Percentiles rank a stretch among this genome's conserved stretches.
Evolutionary conservation across 2,888 invertebrate species (phyloP).

Genomic region (Octodonta nipae): DNA sequence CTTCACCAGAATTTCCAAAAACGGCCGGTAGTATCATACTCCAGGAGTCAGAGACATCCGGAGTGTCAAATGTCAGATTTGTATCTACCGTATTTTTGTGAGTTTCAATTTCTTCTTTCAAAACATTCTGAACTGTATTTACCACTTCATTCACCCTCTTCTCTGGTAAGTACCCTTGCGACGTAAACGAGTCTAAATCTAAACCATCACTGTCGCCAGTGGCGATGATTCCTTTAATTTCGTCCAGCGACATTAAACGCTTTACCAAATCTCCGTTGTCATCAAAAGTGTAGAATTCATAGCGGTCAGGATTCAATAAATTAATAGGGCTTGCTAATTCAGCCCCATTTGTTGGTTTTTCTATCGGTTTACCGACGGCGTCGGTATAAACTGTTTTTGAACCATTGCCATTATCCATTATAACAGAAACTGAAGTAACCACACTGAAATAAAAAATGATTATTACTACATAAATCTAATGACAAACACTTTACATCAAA

Average conservation of each 20-base stretch:
- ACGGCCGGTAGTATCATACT: slow-evolving; percentile 69
- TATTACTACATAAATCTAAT: no score
- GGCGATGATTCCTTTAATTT: slow-evolving; percentile 74
- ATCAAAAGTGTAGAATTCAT: slow-evolving; percentile 78
- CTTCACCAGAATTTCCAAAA: slow-evolving; percentile 44
- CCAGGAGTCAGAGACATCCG: slow-evolving; percentile 65
- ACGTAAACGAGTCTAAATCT: slow-evolving; percentile 38
- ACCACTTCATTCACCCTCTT: slow-evolving; percentile 68
- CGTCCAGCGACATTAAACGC: slow-evolving; percentile 68
- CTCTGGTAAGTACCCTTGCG: slow-evolving; percentile 36
- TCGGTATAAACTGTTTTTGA: slow-evolving; percentile 52
- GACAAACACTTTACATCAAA: no score
- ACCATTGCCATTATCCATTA: slow-evolving; percentile 42
- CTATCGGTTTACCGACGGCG: slow-evolving; percentile 52
- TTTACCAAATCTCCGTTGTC: slow-evolving; percentile 71
- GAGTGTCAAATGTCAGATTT: slow-evolving; percentile 50
- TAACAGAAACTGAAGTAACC: slow-evolving; percentile 51
- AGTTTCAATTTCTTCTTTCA: slow-evolving; percentile 60
- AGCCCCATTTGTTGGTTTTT: slow-evolving; percentile 48
- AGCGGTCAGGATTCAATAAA: slow-evolving; percentile 66
- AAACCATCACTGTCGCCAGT: slow-evolving; percentile 60
- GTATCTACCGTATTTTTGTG: slow-evolving; percentile 35
- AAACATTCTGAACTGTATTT: slow-evolving; percentile 67
- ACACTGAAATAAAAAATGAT: slow-evolving; percentile 38
- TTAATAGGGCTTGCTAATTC: slow-evolving; percentile 68